Conservation (phyloP, 2,888 invertebrate species). For the Liopterus haemorrhoidalis region DNA sequence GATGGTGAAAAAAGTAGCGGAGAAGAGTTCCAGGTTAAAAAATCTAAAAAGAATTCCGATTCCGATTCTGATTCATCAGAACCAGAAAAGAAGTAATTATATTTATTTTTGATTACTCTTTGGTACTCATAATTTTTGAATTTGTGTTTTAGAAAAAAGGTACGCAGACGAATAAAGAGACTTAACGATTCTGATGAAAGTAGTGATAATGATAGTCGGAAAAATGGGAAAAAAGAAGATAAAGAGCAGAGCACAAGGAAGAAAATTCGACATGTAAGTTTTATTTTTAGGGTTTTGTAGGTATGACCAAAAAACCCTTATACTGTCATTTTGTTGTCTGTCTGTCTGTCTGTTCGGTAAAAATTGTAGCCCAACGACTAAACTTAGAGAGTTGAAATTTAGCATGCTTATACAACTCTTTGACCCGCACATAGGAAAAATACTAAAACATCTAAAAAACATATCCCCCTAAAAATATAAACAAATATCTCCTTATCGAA, state of each 20-base stretch:
- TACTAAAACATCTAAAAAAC: too few species aligned
- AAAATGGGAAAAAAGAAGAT: constrained; percentile 17
- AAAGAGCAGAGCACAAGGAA: constrained; percentile 45
- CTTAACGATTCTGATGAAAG: constrained; percentile 40
- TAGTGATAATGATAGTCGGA: constrained; percentile 39
- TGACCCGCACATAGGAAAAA: too few species aligned
- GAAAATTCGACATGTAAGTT: constrained; percentile 52
- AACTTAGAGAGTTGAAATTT: too few species aligned
- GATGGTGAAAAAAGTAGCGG: constrained; percentile 9
- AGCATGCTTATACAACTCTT: too few species aligned
- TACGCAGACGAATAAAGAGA: constrained; percentile 38
- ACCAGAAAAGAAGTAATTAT: constrained; percentile 22
- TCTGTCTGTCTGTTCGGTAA: too few species aligned
- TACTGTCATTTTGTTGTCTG: too few species aligned
- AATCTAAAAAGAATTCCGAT: constrained; percentile 26
- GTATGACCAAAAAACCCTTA: too few species aligned
- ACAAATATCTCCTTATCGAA: too few species aligned
- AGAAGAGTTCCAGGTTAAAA: neutral
- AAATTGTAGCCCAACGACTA: too few species aligned
- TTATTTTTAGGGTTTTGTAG: too few species aligned
- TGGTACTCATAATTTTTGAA: neutral
- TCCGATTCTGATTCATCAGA: constrained; percentile 32
- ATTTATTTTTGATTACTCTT: constrained; percentile 7
- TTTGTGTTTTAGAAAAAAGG: constrained; percentile 24
- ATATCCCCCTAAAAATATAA: too few species aligned